Conservation (phyloP, 2,113 vertebrate genomes). For the Ovis aries region ARS-UI_Ramb_v3.0 NC_056054.1:243848001-243848500, state of each 20-base stretch:
- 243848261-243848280: not conserved
- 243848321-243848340: not conserved
- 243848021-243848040: not conserved
- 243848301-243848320: not conserved
- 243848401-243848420: not conserved
- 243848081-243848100: not conserved
- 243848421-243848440: not conserved
- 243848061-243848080: not conserved
- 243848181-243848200: not conserved
- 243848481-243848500: not conserved
- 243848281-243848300: not conserved
- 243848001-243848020: not conserved
- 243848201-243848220: not conserved
- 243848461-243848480: not conserved
- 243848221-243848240: not conserved
- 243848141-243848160: not conserved
- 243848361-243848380: not conserved
- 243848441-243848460: not conserved
- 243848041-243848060: not conserved
- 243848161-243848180: not conserved
- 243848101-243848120: not conserved
- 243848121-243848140: not conserved
- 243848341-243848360: not conserved
- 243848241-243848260: not conserved
- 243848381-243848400: not conserved